Evolutionary conservation across 2,888 invertebrate genomes (phyloP), one percentile per base, ranked within the genome.

Genomic region (Orthonevra nobilis): DNA sequence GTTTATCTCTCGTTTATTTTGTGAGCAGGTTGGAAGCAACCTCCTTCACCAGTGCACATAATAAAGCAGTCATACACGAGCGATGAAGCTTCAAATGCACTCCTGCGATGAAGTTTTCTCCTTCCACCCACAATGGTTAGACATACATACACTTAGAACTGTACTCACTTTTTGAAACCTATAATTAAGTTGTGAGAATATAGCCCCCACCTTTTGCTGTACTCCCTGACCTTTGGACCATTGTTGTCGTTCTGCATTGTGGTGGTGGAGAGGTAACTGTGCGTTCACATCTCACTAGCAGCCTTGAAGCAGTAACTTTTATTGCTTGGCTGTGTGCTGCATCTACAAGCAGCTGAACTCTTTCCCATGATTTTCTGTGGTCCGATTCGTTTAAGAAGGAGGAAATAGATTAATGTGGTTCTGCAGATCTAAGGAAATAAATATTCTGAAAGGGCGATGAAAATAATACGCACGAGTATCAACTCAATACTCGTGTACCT

Each of bases 51-150:
- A 64, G 14, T 58, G 34, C 63, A 77, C 73, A 66, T 72, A 72
- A 79, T 79, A 66, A 79, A 79, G 66, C 73, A 79, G 73, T 73
- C 66, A 79, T 73, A 79, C 79, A 73, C 79, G 61, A 68, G 61
- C 72, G 73, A 66, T 79, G 79, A 73, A 61, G 73, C 72, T 61
- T 79, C 61, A 66, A 54, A 48, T 73, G 66, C 73, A 79, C 73
- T 73, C 73, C 73, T 79, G 79, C 73, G 61, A 68, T 50, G 56
- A 73, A 73, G 40, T 73, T 73, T 72, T 20, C 58, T 54, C 56
- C 19, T 4, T 30, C 30, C 23, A 23, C 3, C 20, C 30, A 17
- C 17, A 23, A 3, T 3, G 3, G 23, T 23, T 19, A 10, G 10
- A 17, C 10, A 15, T 28, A 30, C 23, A 14, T 15, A 7, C 5